Base-by-base conservation (phyloP, 2,888 invertebrate species). In the Zele albiditarsus region DNA sequence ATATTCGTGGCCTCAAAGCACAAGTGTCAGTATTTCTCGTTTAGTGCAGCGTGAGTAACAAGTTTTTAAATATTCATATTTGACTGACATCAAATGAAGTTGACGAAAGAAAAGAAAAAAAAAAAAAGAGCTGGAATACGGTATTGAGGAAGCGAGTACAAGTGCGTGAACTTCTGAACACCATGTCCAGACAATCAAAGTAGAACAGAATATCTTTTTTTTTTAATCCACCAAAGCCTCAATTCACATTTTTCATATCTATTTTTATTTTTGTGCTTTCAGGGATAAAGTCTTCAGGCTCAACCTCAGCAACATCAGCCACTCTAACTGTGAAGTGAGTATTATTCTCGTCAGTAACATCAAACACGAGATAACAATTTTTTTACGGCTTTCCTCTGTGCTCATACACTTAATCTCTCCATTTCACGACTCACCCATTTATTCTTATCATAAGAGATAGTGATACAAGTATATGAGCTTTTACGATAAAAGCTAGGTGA, bases 281-380 rank as follows among this genome's bases (percentile, higher is more conserved):
- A 95, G 95, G 95, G 95, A 95, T 90, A 94, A 95, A 85, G 92
- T 95, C 82, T 95, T 93, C 91, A 91, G 94, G 86, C 92, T 96
- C 86, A 95, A 95, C 90, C 92, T 96, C 90, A 95, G 95, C 92
- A 96, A 96, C 90, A 95, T 96, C 90, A 95, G 95, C 90, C 93
- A 95, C 86, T 94, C 95, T 80, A 94, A 93, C 89, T 96, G 96
- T 89, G 95, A 95, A 92, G 96, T 94, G 90, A 92, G 93, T 91
- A 77, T 73, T 70, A 76, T 79, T 75, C n/a, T 53, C 53, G 69
- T 58, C 38, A 60, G 38, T 25, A 58, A 27, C 71, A 75, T 78
- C 74, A 79, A 72, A 76, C 58, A 27, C n/a, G 73, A 74, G 71
- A 75, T 73, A 57, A 72, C n/a, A 71, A 71, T 73, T 74, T 79